Percentiles rank a stretch among this genome's conserved stretches.
phyloP scores from a whole-genome alignment of 2,888 invertebrate genomes.

The Dryobotodes eremita region DNA sequence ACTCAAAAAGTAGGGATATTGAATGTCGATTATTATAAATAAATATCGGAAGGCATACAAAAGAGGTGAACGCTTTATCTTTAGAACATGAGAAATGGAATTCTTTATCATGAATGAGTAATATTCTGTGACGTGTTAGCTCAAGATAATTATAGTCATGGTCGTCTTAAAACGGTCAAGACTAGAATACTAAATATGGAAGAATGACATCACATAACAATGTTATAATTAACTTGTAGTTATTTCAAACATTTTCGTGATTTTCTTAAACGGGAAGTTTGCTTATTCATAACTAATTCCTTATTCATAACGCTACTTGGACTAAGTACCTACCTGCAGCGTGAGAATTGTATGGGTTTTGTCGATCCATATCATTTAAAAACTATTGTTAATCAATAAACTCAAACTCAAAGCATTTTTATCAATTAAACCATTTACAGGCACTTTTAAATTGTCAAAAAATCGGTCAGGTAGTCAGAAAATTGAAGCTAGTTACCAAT shows the following conservation, averaged over 20 bases:
- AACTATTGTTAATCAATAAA: neutral
- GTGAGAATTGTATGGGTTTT: neutral
- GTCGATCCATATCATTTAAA: neutral
- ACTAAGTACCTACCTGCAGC: neutral
- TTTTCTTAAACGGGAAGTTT: constrained; percentile 15
- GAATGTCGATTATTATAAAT: constrained; percentile 51
- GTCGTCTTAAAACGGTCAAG: constrained; percentile 30
- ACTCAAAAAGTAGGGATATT: constrained; percentile 41
- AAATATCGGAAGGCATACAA: neutral
- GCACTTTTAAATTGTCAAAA: too few relatives aligned
- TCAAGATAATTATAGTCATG: constrained; percentile 21
- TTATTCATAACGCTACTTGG: neutral
- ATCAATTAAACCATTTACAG: too few relatives aligned
- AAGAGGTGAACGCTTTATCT: constrained; percentile 11
- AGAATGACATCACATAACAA: constrained; percentile 43
- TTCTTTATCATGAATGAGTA: constrained; percentile 7
- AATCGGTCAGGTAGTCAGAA: too few relatives aligned
- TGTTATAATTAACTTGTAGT: constrained; percentile 34
- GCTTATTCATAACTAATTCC: neutral
- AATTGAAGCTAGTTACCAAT: too few relatives aligned
- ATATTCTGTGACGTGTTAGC: neutral
- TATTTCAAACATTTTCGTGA: constrained; percentile 26
- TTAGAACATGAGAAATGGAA: neutral
- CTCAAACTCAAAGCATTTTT: too few relatives aligned
- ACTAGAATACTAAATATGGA: constrained; percentile 37